Percentiles rank a stretch among this genome's conserved stretches.
These are phyloP conservation scores for Phenganax marumi DNA, from an alignment of 92 coral and sea anemone genomes.

Conservation along the genomic window DNA sequence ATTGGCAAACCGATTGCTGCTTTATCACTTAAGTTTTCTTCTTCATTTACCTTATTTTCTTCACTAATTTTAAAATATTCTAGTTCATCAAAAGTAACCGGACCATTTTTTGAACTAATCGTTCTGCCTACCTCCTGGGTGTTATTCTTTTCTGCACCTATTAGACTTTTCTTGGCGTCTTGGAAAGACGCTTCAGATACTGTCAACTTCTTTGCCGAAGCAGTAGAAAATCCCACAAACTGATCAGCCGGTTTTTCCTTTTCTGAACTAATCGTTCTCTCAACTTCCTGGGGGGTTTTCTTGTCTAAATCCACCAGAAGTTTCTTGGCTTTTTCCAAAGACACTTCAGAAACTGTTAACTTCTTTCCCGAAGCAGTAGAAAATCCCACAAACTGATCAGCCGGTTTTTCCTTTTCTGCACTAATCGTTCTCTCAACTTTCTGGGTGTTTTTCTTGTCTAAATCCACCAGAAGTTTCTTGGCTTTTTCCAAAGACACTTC, in stretches of 20 bases:
- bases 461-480: conserved; percentile 5
- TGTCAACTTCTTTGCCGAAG: conserved; percentile 41
- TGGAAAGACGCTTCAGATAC: conserved; percentile 45
- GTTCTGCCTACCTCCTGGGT: not conserved
- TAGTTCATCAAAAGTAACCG: not conserved
- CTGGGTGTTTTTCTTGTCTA: not conserved
- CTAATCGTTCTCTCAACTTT: not conserved
- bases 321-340: conserved; percentile 29
- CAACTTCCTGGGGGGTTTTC: not conserved
- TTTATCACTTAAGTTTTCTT: too few relatives aligned
- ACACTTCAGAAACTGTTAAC: conserved; percentile 43
- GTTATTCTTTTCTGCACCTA: conserved; percentile 1
- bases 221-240: conserved; percentile 46
- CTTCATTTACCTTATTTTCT: too few relatives aligned
- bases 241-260: not conserved
- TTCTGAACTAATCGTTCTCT: not conserved
- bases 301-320: conserved; percentile 7
- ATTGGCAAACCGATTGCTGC: too few relatives aligned
- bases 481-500: conserved; percentile 42
- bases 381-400: conserved; percentile 23
- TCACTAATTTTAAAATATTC: too few relatives aligned
- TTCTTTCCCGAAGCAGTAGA: conserved; percentile 47
- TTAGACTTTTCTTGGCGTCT: not conserved
- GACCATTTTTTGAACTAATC: not conserved
- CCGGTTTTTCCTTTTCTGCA: not conserved